Evolutionary conservation across 2,113 vertebrate genomes (phyloP).

Genomic region (Strix aluco): DNA sequence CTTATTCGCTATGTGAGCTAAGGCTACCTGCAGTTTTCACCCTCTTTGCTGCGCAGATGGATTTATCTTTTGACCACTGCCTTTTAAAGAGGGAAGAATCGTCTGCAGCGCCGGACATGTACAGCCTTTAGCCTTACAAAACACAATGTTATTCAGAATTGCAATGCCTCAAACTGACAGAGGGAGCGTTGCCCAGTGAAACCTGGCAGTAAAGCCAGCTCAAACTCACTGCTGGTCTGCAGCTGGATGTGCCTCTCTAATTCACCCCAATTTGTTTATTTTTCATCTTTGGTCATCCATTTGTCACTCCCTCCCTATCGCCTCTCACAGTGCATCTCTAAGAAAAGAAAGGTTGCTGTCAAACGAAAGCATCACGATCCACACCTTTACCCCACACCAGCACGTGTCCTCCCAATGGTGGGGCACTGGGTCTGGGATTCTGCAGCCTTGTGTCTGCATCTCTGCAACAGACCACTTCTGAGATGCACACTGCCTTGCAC

Average conservation of each 20-base stretch:
- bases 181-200: not conserved
- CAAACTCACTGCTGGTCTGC: not conserved
- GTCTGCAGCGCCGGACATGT: not conserved
- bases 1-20: not conserved
- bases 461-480: not conserved
- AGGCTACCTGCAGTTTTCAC: not conserved
- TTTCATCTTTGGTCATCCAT: not conserved
- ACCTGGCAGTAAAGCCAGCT: not conserved
- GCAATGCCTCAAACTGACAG: not conserved
- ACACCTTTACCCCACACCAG: fast-evolving
- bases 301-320: not conserved
- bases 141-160: fast-evolving
- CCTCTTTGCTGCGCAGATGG: not conserved
- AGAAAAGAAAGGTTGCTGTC: not conserved
- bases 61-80: not conserved
- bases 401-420: fast-evolving
- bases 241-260: not conserved
- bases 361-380: fast-evolving
- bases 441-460: not conserved
- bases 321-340: not conserved
- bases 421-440: not conserved
- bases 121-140: not conserved
- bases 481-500: not conserved
- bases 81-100: not conserved
- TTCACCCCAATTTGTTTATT: not conserved